Evolutionary conservation across 2,113 vertebrate species (phyloP), one percentile per base, ranked within the genome.

Genomic region (Bujurquina vittata): DNA sequence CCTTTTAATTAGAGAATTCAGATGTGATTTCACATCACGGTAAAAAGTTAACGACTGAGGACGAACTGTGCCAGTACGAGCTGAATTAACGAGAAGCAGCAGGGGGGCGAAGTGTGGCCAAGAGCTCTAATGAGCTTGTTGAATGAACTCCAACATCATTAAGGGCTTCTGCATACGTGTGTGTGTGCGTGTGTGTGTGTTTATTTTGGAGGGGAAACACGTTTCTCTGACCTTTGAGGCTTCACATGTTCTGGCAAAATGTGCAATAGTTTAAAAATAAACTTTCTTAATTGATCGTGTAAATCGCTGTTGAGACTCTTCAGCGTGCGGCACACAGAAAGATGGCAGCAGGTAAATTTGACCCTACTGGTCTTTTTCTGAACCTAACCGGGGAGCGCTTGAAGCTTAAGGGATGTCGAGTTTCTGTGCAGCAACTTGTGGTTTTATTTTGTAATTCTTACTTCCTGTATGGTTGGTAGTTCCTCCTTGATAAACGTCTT

Each of bases 131-230:
- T 77, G 83, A 87, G 83, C 73, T 35, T 1, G 73, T 80, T 87
- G 88, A 87, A 80, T 55, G 77, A 80, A 80, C 67, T 80, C 83
- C 83, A 87, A 79, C 56, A 60, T 77, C 63, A 85, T 90, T 83
- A 87, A 63, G 54, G 57, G 58, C n/a, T 55, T 69, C 55, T 73
- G 85, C 4, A 43, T 40, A 60, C 37, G 59, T 40, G 72, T 65
- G 35, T 58, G 56, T 79, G 5, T 65, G 23, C 17, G 59, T 56
- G 75, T 22, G 7, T 17, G 4, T 61, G 9, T 62, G 18, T 33
- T 73, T 4, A 4, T 55, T 80, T 75, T 74, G 40, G 46, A 76
- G 46, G 29, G 31, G 23, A 52, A 56, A 15, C 18, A 4, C 31
- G 23, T 49, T 75, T 75, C 23, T 62, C 12, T 59, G 74, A 75